Percentiles rank a stretch among this genome's conserved stretches.
Evolutionary conservation across 2,888 invertebrate species (phyloP).

Genomic region (Pantelozetes paolii): DNA sequence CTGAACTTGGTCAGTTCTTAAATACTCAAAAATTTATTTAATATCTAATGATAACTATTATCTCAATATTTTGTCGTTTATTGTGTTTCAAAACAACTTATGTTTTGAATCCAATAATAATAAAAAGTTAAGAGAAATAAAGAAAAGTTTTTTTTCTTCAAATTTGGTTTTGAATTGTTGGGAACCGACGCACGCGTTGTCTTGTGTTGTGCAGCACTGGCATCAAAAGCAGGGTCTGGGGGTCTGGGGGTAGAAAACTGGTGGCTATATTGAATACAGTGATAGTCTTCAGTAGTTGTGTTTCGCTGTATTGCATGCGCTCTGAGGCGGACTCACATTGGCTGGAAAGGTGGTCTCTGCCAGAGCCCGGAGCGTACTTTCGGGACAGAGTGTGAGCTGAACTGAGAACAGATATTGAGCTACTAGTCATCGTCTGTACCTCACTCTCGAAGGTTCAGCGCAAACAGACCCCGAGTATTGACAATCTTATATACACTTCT

Average conservation of each 20-base stretch:
- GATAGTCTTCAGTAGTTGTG: conserved; percentile 1
- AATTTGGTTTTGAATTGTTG: background rate
- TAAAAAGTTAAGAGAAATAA: background rate
- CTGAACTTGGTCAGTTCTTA: no score
- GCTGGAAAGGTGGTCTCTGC: conserved; percentile 32
- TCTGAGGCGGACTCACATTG: conserved; percentile 27
- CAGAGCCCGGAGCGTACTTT: conserved; percentile 33
- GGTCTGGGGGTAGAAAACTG: conserved; percentile 16
- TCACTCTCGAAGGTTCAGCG: conserved; percentile 16
- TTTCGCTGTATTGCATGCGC: conserved; percentile 29
- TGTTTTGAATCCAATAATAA: conserved; percentile 1
- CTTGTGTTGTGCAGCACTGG: background rate
- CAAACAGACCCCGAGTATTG: background rate
- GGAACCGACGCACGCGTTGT: conserved; percentile 8
- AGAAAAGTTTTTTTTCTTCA: conserved; percentile 26
- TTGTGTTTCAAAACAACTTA: background rate
- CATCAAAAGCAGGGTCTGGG: background rate
- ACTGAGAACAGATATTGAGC: conserved; percentile 20
- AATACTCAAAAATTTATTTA: background rate
- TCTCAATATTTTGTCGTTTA: background rate
- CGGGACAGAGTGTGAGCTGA: conserved; percentile 11
- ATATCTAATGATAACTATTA: background rate
- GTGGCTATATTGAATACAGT: background rate
- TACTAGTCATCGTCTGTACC: conserved; percentile 34
- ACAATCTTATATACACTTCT: background rate